Conservation (phyloP, 1,140 invertebrate genomes). For the Branchinecta lynchi region DNA sequence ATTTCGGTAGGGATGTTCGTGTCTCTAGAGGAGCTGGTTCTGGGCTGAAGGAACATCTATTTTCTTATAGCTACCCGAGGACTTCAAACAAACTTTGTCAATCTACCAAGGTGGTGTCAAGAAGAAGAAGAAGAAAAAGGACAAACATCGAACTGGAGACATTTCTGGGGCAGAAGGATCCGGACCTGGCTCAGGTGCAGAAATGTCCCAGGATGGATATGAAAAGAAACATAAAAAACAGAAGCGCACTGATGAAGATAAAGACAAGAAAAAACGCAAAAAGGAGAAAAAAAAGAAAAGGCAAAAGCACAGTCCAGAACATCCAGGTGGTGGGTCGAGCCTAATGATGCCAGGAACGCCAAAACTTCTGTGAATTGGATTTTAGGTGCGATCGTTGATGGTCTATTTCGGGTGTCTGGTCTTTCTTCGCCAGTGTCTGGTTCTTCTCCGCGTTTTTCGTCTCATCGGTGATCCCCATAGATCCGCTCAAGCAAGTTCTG, state of each 20-base stretch:
- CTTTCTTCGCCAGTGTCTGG: no score
- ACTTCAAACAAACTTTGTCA: constrained; percentile 51
- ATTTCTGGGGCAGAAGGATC: constrained; percentile 39
- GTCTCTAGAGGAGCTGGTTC: neutral
- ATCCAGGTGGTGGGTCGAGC: constrained; percentile 33
- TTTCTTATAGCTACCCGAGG: constrained; percentile 59
- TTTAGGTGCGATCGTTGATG: no score
- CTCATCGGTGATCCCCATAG: no score
- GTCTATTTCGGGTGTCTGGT: no score
- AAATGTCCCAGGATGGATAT: constrained; percentile 48
- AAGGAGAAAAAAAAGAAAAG: constrained; percentile 88
- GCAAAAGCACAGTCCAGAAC: constrained; percentile 80
- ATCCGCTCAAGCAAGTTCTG: no score
- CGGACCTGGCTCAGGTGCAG: constrained; percentile 37
- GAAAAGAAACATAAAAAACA: constrained; percentile 94
- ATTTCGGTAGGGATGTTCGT: constrained; percentile 13
- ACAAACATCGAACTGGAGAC: constrained; percentile 72
- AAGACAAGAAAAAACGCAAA: constrained; percentile 82
- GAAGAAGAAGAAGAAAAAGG: constrained; percentile 83
- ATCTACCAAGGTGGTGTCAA: constrained; percentile 74
- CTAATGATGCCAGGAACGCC: neutral
- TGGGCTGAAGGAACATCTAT: constrained; percentile 21
- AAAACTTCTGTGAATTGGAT: neutral
- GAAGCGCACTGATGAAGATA: constrained; percentile 81
- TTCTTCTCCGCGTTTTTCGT: no score